Percentiles rank a stretch among this genome's conserved stretches.
Evolutionary conservation across 2,797 vertebrate species (phyloP).

Genomic region (Tragelaphus eurycerus): DNA sequence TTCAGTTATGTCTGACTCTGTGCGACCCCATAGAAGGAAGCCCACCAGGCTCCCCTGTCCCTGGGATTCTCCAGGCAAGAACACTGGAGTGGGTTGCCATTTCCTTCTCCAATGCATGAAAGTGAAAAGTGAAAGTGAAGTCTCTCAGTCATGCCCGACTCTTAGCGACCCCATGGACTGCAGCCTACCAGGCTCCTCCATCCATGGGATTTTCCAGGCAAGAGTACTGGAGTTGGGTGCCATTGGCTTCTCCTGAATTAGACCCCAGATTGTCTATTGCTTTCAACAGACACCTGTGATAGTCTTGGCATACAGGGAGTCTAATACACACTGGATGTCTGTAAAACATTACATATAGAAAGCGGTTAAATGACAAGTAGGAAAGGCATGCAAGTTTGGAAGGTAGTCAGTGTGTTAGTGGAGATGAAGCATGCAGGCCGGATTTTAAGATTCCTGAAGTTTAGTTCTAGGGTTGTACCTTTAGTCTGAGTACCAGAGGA

Average conservation of each 20-base stretch:
- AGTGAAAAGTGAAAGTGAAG: no score
- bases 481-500: neutral
- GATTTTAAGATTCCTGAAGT: neutral
- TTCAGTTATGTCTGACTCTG: no score
- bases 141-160: no score
- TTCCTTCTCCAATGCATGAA: no score
- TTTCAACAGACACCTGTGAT: neutral
- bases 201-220: no score
- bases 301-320: neutral
- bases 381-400: slow-evolving; percentile 25
- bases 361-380: neutral
- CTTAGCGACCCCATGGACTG: no score
- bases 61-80: no score
- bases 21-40: no score
- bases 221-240: no score
- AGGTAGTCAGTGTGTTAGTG: neutral
- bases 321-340: slow-evolving; percentile 5
- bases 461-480: slow-evolving; percentile 16
- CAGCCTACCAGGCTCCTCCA: no score
- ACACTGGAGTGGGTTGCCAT: no score
- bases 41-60: no score
- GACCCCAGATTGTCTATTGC: neutral
- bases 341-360: neutral
- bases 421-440: neutral
- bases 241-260: neutral